Base-by-base conservation (phyloP, 2,888 invertebrate genomes). In the Busseola fusca region DNA sequence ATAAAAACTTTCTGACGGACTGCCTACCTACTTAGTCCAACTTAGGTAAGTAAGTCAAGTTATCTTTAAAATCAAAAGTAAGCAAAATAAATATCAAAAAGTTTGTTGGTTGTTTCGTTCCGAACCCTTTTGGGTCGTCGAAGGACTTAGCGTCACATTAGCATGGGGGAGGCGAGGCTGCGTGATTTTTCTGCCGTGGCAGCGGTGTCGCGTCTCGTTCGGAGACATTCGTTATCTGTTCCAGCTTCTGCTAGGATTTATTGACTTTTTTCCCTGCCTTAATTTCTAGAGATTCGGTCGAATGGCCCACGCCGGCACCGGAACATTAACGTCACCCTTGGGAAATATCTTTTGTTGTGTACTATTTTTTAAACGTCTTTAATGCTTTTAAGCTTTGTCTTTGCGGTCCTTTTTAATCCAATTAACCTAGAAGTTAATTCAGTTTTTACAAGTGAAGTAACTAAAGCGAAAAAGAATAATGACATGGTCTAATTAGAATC, bases 221-320 rank as follows among this genome's bases (percentile, higher is more conserved):
- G 65, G 87, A 88, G 91, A 92, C 93, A 92, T 94, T 90, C 87
- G 90, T 94, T 94, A 93, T 93, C 93, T 92, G 91, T 87, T 89
- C 88, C 88, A 89, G 89, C 89, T 89, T 90, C 87, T 91, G 90
- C 91, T 92, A 93, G 91, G 93, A 94, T 94, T 94, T 94, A 94
- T 95, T 93, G 93, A 94, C 93, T 93, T 95, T 94, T 94, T 93
- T 93, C 90, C 91, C 87, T 91, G 92, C 90, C 91, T 94, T 94
- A 94, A 95, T 94, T 94, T 94, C 92, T 91, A 92, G 92, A 94
- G 94, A 94, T 94, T 93, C 93, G 93, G 93, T 94, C 93, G 92
- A 95, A 94, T 93, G 92, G 93, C 92, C 91, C 89, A 92, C 90
- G 91, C 93, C 86, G 90, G 92, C 89, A 93, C 91, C 93, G 94